These are phyloP conservation scores for Drosophila gunungcola DNA, from an alignment of 1,140 invertebrate species.

Conservation along the genomic window DNA sequence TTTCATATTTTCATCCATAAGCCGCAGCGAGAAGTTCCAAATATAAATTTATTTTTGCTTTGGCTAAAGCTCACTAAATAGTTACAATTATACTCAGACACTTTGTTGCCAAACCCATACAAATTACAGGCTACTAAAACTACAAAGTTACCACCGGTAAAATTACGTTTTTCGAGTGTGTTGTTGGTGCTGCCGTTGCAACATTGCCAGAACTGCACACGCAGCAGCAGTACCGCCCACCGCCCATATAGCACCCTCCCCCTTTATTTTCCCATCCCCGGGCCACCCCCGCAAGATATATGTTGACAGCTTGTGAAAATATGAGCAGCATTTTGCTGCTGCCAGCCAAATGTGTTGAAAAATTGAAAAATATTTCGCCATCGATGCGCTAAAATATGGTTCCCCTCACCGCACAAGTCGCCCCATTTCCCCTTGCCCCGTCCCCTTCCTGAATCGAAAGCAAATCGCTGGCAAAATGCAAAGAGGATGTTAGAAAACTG, in stretches of 20 bases:
- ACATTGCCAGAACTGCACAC: slow-evolving; percentile 75
- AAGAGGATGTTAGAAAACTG: slow-evolving; percentile 11
- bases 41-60: background rate
- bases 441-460: slow-evolving; percentile 32
- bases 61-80: slow-evolving; percentile 4
- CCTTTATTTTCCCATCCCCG: background rate
- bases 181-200: slow-evolving; percentile 37
- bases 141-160: slow-evolving; percentile 29
- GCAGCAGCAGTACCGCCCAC: slow-evolving; percentile 36
- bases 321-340: slow-evolving; percentile 80
- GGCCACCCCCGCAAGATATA: slow-evolving; percentile 61
- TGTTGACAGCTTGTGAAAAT: slow-evolving; percentile 80
- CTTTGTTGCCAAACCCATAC: slow-evolving; percentile 22
- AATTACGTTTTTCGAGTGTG: slow-evolving; percentile 32
- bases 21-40: no score
- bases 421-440: background rate
- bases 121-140: slow-evolving; percentile 35
- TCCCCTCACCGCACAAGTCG: slow-evolving; percentile 20
- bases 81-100: slow-evolving; percentile 9
- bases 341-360: slow-evolving; percentile 82
- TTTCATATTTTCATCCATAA: no score
- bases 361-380: slow-evolving; percentile 81
- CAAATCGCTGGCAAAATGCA: slow-evolving; percentile 69
- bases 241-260: background rate
- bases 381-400: slow-evolving; percentile 81